These are phyloP conservation scores for Galaxea fascicularis DNA, from an alignment of 92 coral and sea anemone genomes.

Conservation along the genomic window DNA sequence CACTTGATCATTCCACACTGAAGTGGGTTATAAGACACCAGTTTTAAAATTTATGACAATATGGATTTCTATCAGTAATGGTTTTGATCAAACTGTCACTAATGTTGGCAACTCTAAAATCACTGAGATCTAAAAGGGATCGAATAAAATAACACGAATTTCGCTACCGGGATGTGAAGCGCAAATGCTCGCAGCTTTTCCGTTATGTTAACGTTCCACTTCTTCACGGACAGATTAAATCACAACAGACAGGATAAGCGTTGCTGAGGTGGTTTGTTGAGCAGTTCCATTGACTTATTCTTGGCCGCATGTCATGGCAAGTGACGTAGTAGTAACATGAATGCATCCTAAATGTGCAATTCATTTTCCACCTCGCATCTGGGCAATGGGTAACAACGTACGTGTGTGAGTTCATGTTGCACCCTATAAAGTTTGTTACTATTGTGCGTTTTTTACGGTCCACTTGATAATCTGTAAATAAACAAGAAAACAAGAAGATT, in stretches of 20 bases:
- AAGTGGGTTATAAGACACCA: no score
- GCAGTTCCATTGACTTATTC: neutral
- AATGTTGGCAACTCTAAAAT: no score
- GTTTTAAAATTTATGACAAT: no score
- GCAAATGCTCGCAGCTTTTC: conserved; percentile 1
- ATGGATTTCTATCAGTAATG: no score
- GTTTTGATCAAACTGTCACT: no score
- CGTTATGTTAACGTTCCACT: neutral
- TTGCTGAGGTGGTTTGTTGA: neutral
- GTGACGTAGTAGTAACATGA: neutral
- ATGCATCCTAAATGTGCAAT: neutral
- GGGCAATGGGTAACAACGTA: neutral
- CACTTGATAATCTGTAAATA: neutral
- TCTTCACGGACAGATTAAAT: neutral
- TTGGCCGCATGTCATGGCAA: neutral
- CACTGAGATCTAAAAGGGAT: no score
- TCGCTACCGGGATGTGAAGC: no score
- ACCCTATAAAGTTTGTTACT: neutral
- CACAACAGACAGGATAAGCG: neutral
- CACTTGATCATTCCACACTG: no score
- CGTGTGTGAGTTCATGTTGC: neutral
- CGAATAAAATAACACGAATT: no score
- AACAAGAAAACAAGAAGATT: neutral
- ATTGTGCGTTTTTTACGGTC: neutral
- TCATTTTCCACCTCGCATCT: neutral